Evolutionary conservation across 2,113 vertebrate genomes (phyloP), one percentile per base, ranked within the genome.

Genomic region (Myrmophylax atrothorax): DNA sequence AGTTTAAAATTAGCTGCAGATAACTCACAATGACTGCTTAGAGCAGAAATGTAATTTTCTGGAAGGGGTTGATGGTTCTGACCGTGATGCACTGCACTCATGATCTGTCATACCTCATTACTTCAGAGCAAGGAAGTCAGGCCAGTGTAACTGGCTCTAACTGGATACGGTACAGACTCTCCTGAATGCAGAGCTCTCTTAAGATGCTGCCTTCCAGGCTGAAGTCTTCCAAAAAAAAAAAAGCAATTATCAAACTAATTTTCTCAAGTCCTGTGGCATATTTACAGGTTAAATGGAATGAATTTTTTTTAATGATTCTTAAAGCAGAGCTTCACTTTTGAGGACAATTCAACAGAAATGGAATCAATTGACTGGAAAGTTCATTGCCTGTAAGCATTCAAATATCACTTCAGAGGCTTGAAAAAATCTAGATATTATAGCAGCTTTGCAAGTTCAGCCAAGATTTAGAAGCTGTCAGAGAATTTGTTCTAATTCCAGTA

Each of bases 41-140:
- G 58, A 93, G 89, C 80, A 94, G 66, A 78, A 88, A 75, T 37
- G 76, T 29, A 80, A 87, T 95, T 92, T 84, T 84, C 89, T 94
- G 91, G 91, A 89, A 76, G 47, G 42, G 26, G 49, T 68, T 87
- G 76, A 31, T 92, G 84, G 77, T 92, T 67, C 68, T 92, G 95
- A 89, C 62, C 60, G 73, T 40, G 90, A 83, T 87, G 88, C 72
- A 47, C 35, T 63, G 81, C 88, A 91, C 88, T 94, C 87, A 76
- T 42, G 64, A 86, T 86, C 88, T 92, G 91, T 89, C 95, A 91
- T 66, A 67, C 62, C 68, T 81, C 92, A 95, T 96, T 92, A 94
- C 84, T 76, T 77, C 91, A 83, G 72, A 52, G n/a, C 60, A 70
- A 74, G 17, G n/a, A 56, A 87, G 76, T 40, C 16, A 8, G 38